Percentiles rank a stretch among this genome's conserved stretches.
phyloP scores from a whole-genome alignment of 35 echinoderm and acorn worm genomes.

The Chiridota heheva region DNA sequence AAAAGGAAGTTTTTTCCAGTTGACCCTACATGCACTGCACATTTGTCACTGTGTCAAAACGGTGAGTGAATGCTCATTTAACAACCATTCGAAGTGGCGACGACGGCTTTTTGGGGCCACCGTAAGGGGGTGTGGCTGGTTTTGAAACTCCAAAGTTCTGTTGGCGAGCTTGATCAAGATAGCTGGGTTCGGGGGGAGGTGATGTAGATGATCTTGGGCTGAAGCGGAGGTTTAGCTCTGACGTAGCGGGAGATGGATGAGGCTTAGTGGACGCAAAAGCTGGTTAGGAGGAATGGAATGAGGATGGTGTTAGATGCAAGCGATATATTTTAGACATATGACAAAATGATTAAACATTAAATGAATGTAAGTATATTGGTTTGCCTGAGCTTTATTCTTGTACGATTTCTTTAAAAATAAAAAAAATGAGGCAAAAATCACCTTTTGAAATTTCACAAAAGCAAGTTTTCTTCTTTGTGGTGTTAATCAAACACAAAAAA shows the following conservation, averaged over 20 bases:
- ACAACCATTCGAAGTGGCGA: slow-evolving; percentile 27
- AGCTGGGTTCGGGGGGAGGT: slow-evolving; percentile 7
- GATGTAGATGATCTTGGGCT: neutral
- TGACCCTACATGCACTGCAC: no score
- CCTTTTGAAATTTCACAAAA: neutral
- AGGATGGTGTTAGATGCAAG: neutral
- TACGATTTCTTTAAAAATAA: neutral
- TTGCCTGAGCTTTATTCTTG: neutral
- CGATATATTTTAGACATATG: neutral
- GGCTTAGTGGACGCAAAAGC: neutral
- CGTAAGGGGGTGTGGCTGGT: slow-evolving; percentile 13
- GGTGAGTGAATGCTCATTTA: neutral
- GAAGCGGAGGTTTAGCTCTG: neutral
- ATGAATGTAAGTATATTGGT: neutral
- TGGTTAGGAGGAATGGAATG: neutral
- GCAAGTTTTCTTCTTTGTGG: no score
- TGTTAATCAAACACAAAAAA: no score
- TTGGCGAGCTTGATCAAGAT: slow-evolving; percentile 16
- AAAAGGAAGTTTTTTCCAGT: no score
- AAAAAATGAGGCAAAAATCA: neutral
- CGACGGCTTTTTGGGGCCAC: slow-evolving; percentile 24
- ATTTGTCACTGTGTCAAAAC: no score
- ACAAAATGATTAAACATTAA: neutral
- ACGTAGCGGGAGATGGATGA: neutral
- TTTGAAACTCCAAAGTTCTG: neutral